Conservation (phyloP, 2,797 vertebrate genomes). For the Melanotaenia parkinsoni region DNA sequence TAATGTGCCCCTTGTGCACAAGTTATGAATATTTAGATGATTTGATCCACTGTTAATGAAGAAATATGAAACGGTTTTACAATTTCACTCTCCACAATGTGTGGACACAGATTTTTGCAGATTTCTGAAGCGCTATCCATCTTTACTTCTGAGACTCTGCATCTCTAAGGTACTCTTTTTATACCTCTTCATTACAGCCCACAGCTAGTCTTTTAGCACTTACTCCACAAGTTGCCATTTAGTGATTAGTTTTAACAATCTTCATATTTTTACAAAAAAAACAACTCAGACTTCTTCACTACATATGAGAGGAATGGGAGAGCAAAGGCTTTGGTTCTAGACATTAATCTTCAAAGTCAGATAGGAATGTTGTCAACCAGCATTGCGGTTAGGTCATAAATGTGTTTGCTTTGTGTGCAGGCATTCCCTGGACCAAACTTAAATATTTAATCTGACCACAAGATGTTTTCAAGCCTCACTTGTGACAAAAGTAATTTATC, state of each 20-base stretch:
- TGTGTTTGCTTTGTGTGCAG: background rate
- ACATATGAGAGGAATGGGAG: background rate
- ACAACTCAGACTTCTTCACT: background rate
- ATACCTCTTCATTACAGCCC: background rate
- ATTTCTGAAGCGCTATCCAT: background rate
- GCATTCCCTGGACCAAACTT: no score
- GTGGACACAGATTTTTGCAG: background rate
- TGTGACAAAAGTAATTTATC: background rate
- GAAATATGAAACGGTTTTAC: background rate
- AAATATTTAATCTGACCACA: background rate
- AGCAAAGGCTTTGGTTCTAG: background rate
- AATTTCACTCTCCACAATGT: background rate
- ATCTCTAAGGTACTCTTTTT: background rate
- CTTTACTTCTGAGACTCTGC: conserved; percentile 1
- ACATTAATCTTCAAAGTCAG: background rate
- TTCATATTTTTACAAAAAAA: background rate
- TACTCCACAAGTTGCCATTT: background rate
- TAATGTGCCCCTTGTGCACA: no score
- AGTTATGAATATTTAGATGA: background rate
- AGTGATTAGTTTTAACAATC: background rate
- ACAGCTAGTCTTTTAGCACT: background rate
- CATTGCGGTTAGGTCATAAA: background rate
- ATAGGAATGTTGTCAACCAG: background rate
- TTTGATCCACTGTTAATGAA: background rate
- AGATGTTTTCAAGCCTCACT: background rate